phyloP scores from a whole-genome alignment of 2,797 vertebrate species.

The Alcedo quadribrachys region DNA sequence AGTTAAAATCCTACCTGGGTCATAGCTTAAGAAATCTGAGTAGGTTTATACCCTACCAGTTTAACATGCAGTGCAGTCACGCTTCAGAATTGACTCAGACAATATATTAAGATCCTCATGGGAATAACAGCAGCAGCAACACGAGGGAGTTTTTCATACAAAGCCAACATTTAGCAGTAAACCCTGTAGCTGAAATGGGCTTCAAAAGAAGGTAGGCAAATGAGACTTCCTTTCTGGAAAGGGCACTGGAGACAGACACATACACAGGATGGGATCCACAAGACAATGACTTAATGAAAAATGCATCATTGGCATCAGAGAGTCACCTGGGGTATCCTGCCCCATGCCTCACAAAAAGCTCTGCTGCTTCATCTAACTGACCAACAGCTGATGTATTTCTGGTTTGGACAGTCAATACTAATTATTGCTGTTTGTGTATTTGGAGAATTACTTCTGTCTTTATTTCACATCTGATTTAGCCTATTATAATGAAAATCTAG shows the following conservation, averaged over 20 bases:
- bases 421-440: not conserved
- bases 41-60: not conserved
- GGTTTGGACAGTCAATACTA: not conserved
- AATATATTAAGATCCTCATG: not conserved
- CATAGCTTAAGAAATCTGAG: not conserved
- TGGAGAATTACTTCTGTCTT: not conserved
- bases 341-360: not conserved
- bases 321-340: not conserved
- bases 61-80: not conserved
- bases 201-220: not conserved
- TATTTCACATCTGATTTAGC: not conserved
- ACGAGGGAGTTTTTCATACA: not conserved
- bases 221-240: not conserved
- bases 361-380: not conserved
- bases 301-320: fast-evolving
- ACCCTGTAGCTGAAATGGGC: not conserved
- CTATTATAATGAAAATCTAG: not conserved
- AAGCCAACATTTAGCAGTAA: not conserved
- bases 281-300: not conserved
- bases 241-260: not conserved
- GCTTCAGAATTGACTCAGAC: not conserved
- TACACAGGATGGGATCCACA: not conserved
- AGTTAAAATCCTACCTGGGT: not conserved
- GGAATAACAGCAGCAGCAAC: not conserved
- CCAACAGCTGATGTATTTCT: not conserved